A percentile compares a stretch with the other conserved stretches of the same genome.
Evolutionary conservation across 2,797 vertebrate species (phyloP).

Genomic region (Bradypodion pumilum): DNA sequence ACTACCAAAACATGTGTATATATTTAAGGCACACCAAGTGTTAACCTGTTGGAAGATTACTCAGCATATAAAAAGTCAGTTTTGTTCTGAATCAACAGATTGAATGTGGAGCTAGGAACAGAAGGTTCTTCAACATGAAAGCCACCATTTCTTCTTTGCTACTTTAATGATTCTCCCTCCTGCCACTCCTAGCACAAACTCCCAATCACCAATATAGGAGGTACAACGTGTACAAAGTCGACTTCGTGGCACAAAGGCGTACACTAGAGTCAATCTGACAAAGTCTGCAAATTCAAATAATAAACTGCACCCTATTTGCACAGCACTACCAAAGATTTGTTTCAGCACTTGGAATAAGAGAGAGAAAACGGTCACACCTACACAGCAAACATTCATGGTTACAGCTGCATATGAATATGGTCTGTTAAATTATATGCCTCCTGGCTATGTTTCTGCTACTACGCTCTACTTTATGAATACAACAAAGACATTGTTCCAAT

Average conservation of each 20-base stretch:
- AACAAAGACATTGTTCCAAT: neutral
- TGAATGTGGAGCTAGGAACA: conserved; percentile 51
- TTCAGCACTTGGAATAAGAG: conserved; percentile 20
- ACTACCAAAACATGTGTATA: conserved; percentile 5
- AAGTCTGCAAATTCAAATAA: neutral
- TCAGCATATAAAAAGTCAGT: conserved; percentile 16
- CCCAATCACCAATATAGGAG: conserved; percentile 4
- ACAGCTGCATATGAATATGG: conserved; percentile 32
- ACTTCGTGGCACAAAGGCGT: neutral
- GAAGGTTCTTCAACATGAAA: conserved; percentile 55
- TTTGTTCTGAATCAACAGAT: conserved; percentile 64
- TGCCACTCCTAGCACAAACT: conserved; percentile 30
- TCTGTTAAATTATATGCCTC: conserved; percentile 3
- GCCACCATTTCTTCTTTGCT: conserved; percentile 45
- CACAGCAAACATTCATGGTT: conserved; percentile 17
- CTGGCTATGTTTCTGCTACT: neutral
- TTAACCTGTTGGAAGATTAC: conserved; percentile 31
- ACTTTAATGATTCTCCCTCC: conserved; percentile 43
- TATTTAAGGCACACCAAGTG: conserved; percentile 20
- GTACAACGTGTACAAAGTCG: neutral
- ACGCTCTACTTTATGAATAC: neutral
- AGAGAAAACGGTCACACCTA: neutral
- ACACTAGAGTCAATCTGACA: neutral
- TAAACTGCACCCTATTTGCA: conserved; percentile 28
- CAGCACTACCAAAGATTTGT: conserved; percentile 22